Evolutionary conservation across 1,140 invertebrate species (phyloP).

Genomic region (Tribolium castaneum): DNA sequence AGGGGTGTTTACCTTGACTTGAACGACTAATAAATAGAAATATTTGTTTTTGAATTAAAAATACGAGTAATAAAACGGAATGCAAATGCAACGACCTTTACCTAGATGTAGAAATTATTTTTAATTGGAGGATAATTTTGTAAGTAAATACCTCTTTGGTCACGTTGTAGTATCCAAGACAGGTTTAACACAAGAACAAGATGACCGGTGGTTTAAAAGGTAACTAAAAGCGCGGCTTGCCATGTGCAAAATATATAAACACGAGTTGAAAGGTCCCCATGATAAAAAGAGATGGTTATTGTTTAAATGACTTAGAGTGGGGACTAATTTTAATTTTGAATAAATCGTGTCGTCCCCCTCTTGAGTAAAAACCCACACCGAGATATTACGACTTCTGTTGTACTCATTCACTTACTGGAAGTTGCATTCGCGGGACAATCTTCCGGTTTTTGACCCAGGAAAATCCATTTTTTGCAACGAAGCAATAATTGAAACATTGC

Average conservation of each 20-base stretch:
- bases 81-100: not conserved
- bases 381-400: conserved; percentile 22
- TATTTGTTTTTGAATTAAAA: not conserved
- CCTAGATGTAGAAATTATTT: not conserved
- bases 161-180: not conserved
- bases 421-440: not conserved
- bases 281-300: conserved; percentile 19
- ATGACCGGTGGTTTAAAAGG: not conserved
- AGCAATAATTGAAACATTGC: too few species aligned
- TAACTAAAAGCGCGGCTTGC: conserved; percentile 13
- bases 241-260: conserved; percentile 29
- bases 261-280: not conserved
- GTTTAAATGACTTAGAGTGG: not conserved
- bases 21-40: not conserved
- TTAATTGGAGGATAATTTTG: too few species aligned
- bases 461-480: not conserved
- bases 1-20: not conserved
- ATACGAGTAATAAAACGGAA: not conserved
- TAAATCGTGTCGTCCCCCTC: conserved; percentile 28
- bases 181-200: not conserved
- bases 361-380: conserved; percentile 23
- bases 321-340: conserved; percentile 16
- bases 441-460: conserved; percentile 30
- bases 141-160: not conserved
- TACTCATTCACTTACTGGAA: conserved; percentile 20